Base-by-base conservation (phyloP, 2,888 invertebrate genomes). In the Nysson spinosus region DNA sequence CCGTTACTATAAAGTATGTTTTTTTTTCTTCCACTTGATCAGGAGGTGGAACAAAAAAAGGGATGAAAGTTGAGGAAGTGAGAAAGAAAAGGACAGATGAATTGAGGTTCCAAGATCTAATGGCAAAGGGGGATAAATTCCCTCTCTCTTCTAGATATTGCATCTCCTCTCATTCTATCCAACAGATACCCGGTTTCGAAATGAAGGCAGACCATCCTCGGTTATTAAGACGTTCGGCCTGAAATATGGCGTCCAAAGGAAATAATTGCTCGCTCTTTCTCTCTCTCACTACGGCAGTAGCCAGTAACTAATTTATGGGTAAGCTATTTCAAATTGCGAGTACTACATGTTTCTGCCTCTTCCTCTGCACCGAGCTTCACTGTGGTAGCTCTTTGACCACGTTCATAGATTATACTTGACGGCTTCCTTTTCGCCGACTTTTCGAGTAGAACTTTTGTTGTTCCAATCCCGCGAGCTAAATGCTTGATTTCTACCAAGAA, bases 161-260 rank as follows among this genome's bases (percentile, higher is more conserved):
- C 24, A 11, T 19, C 12, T 9, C 20, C 17, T 14, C 16, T 7
- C n/a, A n/a, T n/a, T 20, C 14, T 9, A 2, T 9, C 11, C 7
- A 2, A 12, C 11, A n/a, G 37, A 30, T 7, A n/a, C n/a, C 43
- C 51, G 28, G 19, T 34, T 40, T 39, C 37, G 28, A 28, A 43
- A 28, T 24, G 34, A 12, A 55, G 56, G 14, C 16, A 55, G 56
- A 63, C 63, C 74, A 75, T 71, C 77, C 81, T 69, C 78, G 77
- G 80, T 83, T 84, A 84, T 84, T 84, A 84, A 84, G 84, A 84
- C 77, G 82, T 84, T 83, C 76, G 65, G 78, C 70, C 78, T 83
- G 81, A 84, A 83, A 83, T 84, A 84, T 82, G 72, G 78, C 82
- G 81, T 83, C 81, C 81, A 80, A 81, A 70, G 72, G 78, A 77